Conservation (phyloP, 1,140 invertebrate species). For the Lysiphlebus fabarum region DNA sequence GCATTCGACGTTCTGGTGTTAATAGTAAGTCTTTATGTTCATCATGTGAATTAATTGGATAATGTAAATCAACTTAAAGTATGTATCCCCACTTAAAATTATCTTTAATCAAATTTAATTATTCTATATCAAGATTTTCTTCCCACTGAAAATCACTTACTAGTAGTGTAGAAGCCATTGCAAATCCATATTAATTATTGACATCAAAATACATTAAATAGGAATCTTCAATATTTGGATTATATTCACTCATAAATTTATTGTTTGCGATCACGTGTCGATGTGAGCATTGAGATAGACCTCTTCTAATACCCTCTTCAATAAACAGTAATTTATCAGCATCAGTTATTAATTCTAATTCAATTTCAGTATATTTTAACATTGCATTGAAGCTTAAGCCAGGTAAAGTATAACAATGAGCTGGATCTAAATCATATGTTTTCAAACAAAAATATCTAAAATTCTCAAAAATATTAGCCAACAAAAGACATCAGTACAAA, state of each 20-base stretch:
- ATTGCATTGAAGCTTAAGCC: conserved; percentile 29
- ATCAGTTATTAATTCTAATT: conserved; percentile 52
- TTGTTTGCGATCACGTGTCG: neutral
- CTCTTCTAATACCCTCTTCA: conserved; percentile 28
- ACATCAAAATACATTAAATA: conserved; percentile 39
- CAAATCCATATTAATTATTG: conserved; percentile 42
- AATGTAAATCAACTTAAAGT: neutral
- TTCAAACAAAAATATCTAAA: no score
- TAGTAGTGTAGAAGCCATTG: conserved; percentile 32
- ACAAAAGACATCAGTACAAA: no score
- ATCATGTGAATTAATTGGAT: neutral
- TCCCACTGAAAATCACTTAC: conserved; percentile 33
- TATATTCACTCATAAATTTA: conserved; percentile 15
- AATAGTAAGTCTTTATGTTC: neutral
- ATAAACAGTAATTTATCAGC: conserved; percentile 44
- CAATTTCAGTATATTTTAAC: conserved; percentile 41
- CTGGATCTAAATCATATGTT: neutral
- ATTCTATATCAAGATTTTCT: neutral
- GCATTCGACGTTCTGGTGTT: neutral
- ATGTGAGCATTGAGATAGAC: neutral
- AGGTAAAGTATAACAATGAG: conserved; percentile 42
- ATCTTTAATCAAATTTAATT: neutral
- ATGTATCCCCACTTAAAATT: neutral
- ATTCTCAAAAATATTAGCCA: no score
- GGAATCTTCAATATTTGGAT: conserved; percentile 21